Percentiles rank a stretch among this genome's conserved stretches.
phyloP scores from a whole-genome alignment of 1,140 invertebrate genomes.

The Hycleus cichorii region DNA sequence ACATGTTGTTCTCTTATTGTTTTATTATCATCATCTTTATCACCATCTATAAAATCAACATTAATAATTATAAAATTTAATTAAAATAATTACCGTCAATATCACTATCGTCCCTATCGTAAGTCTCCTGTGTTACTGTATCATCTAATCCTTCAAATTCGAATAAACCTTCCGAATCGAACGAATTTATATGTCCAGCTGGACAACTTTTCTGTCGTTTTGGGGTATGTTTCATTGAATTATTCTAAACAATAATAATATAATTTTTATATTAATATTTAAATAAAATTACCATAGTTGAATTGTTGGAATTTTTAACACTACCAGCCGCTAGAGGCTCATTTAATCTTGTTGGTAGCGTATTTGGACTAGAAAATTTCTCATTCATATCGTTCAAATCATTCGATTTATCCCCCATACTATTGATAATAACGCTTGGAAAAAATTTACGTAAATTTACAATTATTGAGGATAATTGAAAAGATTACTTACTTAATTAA shows the following conservation, averaged over 20 bases:
- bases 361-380: neutral
- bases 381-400: neutral
- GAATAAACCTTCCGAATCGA: constrained; percentile 48
- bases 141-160: constrained; percentile 49
- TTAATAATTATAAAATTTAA: neutral
- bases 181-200: constrained; percentile 24
- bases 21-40: constrained; percentile 44
- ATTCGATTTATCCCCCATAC: neutral
- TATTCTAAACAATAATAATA: constrained; percentile 2
- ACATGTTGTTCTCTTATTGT: constrained; percentile 39
- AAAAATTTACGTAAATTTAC: neutral
- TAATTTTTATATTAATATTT: no score
- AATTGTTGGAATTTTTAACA: neutral
- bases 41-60: constrained; percentile 32
- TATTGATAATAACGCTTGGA: neutral
- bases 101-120: constrained; percentile 45
- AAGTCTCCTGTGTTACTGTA: constrained; percentile 2
- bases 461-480: neutral
- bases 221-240: constrained; percentile 16
- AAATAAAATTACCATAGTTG: constrained; percentile 9
- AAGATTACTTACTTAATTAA: constrained; percentile 35
- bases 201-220: constrained; percentile 18
- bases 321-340: neutral
- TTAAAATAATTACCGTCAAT: constrained; percentile 41
- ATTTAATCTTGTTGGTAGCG: neutral